Evolutionary conservation across 2,113 vertebrate species (phyloP).

Genomic region (Hippocampus comes): DNA sequence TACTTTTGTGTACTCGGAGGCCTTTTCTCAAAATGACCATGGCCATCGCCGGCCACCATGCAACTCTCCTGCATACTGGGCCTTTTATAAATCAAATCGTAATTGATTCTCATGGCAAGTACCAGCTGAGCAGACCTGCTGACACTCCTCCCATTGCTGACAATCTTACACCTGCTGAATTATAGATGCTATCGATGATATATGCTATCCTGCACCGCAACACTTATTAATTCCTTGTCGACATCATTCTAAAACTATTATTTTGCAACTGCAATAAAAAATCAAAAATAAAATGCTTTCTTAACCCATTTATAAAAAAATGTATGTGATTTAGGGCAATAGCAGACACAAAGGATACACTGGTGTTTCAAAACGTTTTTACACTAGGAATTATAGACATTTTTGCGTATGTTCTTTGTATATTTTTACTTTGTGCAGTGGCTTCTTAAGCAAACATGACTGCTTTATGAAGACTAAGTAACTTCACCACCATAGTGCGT

Average conservation of each 20-base stretch:
- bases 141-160: background rate
- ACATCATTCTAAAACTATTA: background rate
- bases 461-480: conserved; percentile 49
- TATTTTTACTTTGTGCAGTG: conserved; percentile 15
- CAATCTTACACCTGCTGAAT: background rate
- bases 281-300: background rate
- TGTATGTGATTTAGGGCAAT: background rate
- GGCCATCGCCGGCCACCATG: too few relatives aligned
- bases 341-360: background rate
- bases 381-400: background rate
- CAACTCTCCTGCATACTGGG: too few relatives aligned
- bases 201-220: too few relatives aligned
- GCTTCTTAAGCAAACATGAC: conserved; percentile 67
- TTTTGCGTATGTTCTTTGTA: conserved; percentile 5
- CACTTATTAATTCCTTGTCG: too few relatives aligned
- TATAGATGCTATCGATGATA: background rate
- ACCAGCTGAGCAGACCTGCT: background rate
- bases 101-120: background rate
- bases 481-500: conserved; percentile 32
- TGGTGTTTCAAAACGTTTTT: background rate
- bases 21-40: too few relatives aligned
- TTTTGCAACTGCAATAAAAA: background rate
- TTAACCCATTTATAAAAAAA: background rate
- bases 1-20: too few relatives aligned
- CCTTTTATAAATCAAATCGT: background rate